phyloP scores from a whole-genome alignment of 2,888 invertebrate genomes.

The Griposia aprilina region DNA sequence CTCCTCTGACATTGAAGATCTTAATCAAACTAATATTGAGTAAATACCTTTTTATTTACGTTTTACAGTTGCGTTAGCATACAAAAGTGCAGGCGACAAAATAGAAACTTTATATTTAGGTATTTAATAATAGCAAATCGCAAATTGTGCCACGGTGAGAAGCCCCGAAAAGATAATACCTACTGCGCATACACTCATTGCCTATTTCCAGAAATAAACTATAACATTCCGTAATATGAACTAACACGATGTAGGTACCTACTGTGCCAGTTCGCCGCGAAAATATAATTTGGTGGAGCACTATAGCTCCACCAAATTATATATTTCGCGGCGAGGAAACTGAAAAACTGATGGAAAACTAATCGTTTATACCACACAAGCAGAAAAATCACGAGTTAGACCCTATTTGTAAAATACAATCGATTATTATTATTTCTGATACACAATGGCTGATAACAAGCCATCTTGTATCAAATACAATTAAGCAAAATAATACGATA shows the following conservation, averaged over 20 bases:
- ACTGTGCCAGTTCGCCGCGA: neutral
- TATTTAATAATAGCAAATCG: slow-evolving; percentile 4
- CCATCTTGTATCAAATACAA: slow-evolving; percentile 19
- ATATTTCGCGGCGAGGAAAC: too few species aligned
- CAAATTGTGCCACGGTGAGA: slow-evolving; percentile 28
- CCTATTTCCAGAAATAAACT: slow-evolving; percentile 45
- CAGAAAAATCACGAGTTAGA: neutral
- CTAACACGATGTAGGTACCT: slow-evolving; percentile 17
- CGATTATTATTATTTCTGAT: neutral
- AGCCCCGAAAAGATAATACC: slow-evolving; percentile 1
- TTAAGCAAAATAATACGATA: neutral
- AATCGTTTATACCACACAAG: neutral
- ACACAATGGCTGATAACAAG: neutral
- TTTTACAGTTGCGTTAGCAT: neutral
- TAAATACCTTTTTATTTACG: neutral
- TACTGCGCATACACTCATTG: slow-evolving; percentile 18
- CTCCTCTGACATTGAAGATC: too few species aligned
- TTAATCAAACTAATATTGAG: neutral
- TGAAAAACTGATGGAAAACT: neutral
- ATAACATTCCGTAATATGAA: slow-evolving; percentile 20
- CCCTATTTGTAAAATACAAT: neutral
- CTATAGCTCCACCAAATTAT: too few species aligned
- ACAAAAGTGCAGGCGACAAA: neutral
- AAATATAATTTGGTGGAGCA: neutral
- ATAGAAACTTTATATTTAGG: neutral